Evolutionary conservation across 1,140 invertebrate genomes (phyloP).

Genomic region (Acromyrmex heyeri): DNA sequence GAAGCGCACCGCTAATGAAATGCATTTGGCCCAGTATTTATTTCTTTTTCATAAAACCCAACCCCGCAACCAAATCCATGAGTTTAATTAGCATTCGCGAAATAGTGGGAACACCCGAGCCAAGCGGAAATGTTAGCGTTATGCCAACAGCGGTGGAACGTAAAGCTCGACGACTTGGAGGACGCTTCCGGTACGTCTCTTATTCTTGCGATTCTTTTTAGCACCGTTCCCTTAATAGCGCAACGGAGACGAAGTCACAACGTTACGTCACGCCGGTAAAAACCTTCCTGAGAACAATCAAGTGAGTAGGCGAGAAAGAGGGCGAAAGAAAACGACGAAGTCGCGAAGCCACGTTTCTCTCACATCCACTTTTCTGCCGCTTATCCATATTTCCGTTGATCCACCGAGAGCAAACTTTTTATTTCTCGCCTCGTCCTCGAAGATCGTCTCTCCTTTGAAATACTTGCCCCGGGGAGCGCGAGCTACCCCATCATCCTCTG

Average conservation of each 20-base stretch:
- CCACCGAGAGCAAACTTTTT: slow-evolving; percentile 58
- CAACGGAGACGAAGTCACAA: slow-evolving; percentile 18
- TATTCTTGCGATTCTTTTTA: slow-evolving; percentile 6
- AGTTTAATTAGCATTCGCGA: slow-evolving; percentile 55
- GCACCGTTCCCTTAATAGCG: slow-evolving; percentile 23
- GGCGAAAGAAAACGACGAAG: background rate
- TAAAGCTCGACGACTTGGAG: slow-evolving; percentile 31
- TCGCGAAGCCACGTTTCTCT: too few species aligned
- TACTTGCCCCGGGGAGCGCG: slow-evolving; percentile 54
- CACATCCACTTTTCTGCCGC: slow-evolving; percentile 40
- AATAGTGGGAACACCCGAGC: slow-evolving; percentile 19
- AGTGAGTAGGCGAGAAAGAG: background rate
- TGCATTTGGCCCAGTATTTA: slow-evolving; percentile 64
- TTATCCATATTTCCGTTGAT: slow-evolving; percentile 64
- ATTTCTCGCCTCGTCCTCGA: slow-evolving; percentile 47
- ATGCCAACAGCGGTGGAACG: background rate
- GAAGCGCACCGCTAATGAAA: slow-evolving; percentile 64
- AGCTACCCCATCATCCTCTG: slow-evolving; percentile 5
- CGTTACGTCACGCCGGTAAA: slow-evolving; percentile 37
- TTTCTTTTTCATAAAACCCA: slow-evolving; percentile 26
- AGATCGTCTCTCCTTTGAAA: slow-evolving; percentile 61
- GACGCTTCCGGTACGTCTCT: slow-evolving; percentile 4
- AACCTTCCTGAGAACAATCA: slow-evolving; percentile 41
- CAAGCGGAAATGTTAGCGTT: background rate
- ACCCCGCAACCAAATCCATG: background rate